phyloP scores from a whole-genome alignment of 1,140 invertebrate genomes.

The Sarcophaga bullata region DNA sequence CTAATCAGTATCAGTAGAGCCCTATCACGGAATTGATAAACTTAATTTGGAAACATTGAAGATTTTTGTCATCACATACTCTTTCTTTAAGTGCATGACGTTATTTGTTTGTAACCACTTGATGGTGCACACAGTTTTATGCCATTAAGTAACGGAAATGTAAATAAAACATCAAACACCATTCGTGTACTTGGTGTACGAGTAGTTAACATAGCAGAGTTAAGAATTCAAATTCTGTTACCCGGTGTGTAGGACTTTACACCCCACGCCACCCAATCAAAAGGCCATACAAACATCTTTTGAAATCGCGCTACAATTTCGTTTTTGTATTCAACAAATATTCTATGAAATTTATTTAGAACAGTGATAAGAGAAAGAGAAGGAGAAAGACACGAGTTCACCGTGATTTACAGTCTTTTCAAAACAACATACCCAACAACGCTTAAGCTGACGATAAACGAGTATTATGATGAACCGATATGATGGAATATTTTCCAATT shows the following conservation, averaged over 20 bases:
- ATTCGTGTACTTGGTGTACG: not conserved
- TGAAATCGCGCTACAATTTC: not conserved
- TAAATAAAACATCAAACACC: conserved; percentile 40
- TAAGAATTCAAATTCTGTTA: not conserved
- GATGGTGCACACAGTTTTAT: conserved; percentile 30
- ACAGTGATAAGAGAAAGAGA: not conserved
- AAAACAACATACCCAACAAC: not conserved
- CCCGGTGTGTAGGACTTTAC: no score
- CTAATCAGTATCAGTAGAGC: no score
- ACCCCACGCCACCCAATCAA: no score
- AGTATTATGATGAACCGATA: no score
- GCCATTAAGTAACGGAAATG: conserved; percentile 41
- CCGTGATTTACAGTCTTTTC: not conserved
- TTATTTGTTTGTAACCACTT: conserved; percentile 21
- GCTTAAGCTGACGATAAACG: conserved; percentile 2
- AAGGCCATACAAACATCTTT: no score
- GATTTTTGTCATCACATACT: no score
- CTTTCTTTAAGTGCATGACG: not conserved
- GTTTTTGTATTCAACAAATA: conserved; percentile 3
- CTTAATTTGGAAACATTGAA: no score
- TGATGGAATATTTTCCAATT: conserved; percentile 12
- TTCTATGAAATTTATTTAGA: not conserved
- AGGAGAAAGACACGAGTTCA: no score
- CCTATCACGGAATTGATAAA: no score
- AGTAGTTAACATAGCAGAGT: not conserved